A percentile compares a stretch with the other conserved stretches of the same genome.
Conservation (phyloP, 2,888 invertebrate species). For the Anthophora plumipes region DNA sequence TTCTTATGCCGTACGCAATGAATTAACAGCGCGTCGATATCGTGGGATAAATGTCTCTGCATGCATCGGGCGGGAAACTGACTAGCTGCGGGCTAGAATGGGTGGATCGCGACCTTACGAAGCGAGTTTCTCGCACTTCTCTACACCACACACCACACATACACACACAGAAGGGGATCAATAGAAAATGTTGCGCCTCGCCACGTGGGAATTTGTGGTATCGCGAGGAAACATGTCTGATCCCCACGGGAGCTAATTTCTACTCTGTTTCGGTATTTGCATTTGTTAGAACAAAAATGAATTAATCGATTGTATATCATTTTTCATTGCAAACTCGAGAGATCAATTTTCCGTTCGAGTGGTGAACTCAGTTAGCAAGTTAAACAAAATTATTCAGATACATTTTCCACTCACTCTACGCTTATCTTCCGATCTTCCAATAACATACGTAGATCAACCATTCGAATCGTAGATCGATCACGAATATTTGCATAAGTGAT, state of each 20-base stretch:
- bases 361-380: no score
- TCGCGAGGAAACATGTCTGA: not conserved
- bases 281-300: no score
- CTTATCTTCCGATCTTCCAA: no score
- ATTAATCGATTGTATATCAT: not conserved
- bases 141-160: no score
- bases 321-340: no score
- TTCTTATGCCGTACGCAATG: no score
- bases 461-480: no score
- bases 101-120: constrained; percentile 44
- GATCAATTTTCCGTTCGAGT: no score
- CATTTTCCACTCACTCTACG: no score
- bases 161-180: not conserved
- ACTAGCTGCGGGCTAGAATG: constrained; percentile 70
- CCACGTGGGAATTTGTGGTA: constrained; percentile 47
- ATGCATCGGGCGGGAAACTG: constrained; percentile 58
- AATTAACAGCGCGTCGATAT: constrained; percentile 78
- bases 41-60: constrained; percentile 79
- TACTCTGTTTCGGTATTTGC: not conserved
- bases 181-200: constrained; percentile 26
- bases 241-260: not conserved
- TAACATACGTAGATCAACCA: no score
- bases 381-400: no score
- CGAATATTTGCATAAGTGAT: no score
- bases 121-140: constrained; percentile 22